Conservation (phyloP, 2,797 vertebrate genomes). For the Arremon brunneinucha region DNA sequence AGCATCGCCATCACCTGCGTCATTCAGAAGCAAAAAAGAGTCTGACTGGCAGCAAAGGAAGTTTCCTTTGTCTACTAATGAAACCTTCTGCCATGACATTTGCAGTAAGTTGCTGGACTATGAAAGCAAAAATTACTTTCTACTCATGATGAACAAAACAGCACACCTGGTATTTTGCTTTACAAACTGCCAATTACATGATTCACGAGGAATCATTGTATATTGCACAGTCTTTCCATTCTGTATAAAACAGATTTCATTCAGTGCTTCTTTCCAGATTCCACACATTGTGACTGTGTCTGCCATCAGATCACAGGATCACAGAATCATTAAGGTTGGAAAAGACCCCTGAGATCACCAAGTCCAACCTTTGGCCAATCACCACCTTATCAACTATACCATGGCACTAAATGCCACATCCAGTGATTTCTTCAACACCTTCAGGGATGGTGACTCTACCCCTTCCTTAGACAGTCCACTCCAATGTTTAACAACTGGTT, state of each 20-base stretch:
- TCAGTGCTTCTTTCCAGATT: neutral
- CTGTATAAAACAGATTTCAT: neutral
- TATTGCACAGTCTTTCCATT: neutral
- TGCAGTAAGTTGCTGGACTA: neutral
- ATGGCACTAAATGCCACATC: neutral
- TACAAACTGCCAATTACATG: neutral
- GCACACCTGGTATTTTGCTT: neutral
- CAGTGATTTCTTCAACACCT: neutral
- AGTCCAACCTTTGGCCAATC: neutral
- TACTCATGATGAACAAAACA: neutral
- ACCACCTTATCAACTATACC: neutral
- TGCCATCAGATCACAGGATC: neutral
- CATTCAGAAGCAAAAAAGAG: neutral
- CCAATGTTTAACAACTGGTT: neutral
- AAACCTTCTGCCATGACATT: neutral
- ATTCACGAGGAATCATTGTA: neutral
- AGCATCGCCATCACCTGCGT: neutral
- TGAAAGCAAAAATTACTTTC: conserved; percentile 7
- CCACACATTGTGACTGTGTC: neutral
- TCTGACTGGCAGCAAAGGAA: neutral
- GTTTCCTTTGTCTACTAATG: neutral
- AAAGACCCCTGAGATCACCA: neutral
- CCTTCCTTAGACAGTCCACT: neutral
- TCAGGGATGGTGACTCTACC: neutral
- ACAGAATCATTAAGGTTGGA: neutral